Conservation (phyloP, 2,797 vertebrate genomes). For the Galagoides demidoff region DNA sequence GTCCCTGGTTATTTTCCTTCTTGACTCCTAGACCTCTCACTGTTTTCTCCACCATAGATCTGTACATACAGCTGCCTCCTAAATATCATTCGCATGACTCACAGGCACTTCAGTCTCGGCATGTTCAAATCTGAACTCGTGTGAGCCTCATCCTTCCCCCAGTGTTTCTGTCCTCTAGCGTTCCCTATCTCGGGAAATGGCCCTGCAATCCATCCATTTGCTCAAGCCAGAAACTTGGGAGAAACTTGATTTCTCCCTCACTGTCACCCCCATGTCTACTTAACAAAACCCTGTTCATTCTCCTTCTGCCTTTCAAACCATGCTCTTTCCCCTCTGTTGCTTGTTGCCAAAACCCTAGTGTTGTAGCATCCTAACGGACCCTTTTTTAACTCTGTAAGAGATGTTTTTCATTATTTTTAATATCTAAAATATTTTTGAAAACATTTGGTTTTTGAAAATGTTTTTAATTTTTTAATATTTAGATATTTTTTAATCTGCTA, state of each 20-base stretch:
- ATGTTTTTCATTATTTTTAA: background rate
- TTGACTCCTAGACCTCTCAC: background rate
- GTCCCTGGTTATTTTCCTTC: background rate
- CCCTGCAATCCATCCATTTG: background rate
- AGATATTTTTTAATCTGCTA: slow-evolving; percentile 14
- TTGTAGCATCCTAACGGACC: background rate
- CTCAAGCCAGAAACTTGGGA: background rate
- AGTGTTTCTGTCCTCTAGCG: background rate
- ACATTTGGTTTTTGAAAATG: background rate
- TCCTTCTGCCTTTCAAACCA: background rate
- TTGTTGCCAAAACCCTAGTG: background rate
- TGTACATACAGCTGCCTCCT: background rate
- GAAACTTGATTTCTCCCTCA: background rate
- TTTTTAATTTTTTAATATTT: background rate
- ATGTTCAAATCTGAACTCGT: background rate
- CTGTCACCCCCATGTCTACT: background rate
- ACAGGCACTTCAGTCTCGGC: background rate
- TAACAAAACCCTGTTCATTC: background rate
- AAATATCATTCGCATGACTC: background rate
- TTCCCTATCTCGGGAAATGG: background rate
- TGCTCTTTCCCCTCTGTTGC: background rate
- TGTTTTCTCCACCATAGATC: background rate
- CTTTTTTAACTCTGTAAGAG: background rate
- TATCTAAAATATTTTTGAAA: slow-evolving; percentile 2
- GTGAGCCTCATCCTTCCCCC: background rate